Evolutionary conservation across 2,888 invertebrate species (phyloP), one percentile per base, ranked within the genome.

Genomic region (Melinopterus prodromus): DNA sequence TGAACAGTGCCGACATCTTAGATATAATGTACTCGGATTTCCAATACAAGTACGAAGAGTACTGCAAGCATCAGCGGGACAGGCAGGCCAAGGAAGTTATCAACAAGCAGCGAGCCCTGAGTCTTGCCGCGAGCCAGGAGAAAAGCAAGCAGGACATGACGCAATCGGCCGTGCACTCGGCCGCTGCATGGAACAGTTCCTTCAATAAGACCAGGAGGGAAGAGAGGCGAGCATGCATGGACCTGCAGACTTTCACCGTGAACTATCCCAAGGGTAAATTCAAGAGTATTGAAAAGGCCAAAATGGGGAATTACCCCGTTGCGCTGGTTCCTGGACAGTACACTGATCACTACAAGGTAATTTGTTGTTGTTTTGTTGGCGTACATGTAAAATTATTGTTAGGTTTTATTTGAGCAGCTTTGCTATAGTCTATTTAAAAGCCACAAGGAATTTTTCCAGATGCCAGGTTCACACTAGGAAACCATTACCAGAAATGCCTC

Each of bases 21-120:
- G 99, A 99, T 87, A 95, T 99, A 79, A 98, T 99, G 98, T 94
- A 95, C 84, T 94, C 95, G 53, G 99, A 99, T 90, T 99, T 98
- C 89, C 97, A 97, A 72, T 96, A 96, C 81, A 98, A 98, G 87
- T 99, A 98, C 88, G 96, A 97, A 88, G 98, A 98, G 87, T 96
- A 95, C 88, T 93, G 96, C 79, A 93, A 94, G 83, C 92, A 94
- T 85, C 93, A 94, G 88, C 91, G 93, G 9, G 93, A 93, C 88
- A 92, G 93, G 85, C 95, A 94, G 78, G 91, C 93, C 36, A 93
- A 93, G 84, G 94, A 94, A 88, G 90, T 94, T 84, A 92, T 92
- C 78, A 92, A 92, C 82, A 93, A 93, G 84, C 94, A 93, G 84
- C 93, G 92, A 86, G 93, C 93, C 82, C 86, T 93, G 38, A 91